These are phyloP conservation scores for Drosophila gunungcola DNA, from an alignment of 1,140 invertebrate species.

Conservation along the genomic window DNA sequence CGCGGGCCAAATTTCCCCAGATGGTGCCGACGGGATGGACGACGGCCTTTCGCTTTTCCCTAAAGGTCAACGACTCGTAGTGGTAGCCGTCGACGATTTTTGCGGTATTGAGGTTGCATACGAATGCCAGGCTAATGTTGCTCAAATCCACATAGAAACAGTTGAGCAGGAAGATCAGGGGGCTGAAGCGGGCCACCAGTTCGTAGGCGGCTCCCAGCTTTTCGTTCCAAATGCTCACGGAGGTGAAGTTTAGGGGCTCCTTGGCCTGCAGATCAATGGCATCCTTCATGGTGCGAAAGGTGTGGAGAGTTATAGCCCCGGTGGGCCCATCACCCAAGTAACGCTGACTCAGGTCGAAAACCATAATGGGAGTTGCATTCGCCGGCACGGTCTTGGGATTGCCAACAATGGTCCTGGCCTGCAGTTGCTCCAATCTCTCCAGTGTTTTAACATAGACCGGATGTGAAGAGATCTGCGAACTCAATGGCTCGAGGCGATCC, in stretches of 20 bases:
- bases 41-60: conserved; percentile 50
- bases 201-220: conserved; percentile 71
- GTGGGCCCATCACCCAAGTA: conserved; percentile 57
- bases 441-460: conserved; percentile 34
- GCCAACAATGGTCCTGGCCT: conserved; percentile 58
- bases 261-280: conserved; percentile 50
- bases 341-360: conserved; percentile 63
- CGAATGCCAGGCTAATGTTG: conserved; percentile 12
- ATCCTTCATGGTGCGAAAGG: conserved; percentile 77
- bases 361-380: conserved; percentile 49
- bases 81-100: conserved; percentile 62
- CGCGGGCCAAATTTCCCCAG: conserved; percentile 25
- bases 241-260: conserved; percentile 51
- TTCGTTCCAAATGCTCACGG: conserved; percentile 74
- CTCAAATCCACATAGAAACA: conserved; percentile 59
- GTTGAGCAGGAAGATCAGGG: conserved; percentile 58
- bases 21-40: conserved; percentile 71
- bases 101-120: conserved; percentile 11
- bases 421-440: conserved; percentile 41
- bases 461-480: conserved; percentile 35
- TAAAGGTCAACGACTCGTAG: conserved; percentile 61
- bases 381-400: conserved; percentile 32
- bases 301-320: conserved; percentile 71
- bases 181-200: conserved; percentile 40
- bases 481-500: conserved; percentile 32